Evolutionary conservation across 1,140 invertebrate genomes (phyloP), one percentile per base, ranked within the genome.

Genomic region (Aphaenogaster rudis): DNA sequence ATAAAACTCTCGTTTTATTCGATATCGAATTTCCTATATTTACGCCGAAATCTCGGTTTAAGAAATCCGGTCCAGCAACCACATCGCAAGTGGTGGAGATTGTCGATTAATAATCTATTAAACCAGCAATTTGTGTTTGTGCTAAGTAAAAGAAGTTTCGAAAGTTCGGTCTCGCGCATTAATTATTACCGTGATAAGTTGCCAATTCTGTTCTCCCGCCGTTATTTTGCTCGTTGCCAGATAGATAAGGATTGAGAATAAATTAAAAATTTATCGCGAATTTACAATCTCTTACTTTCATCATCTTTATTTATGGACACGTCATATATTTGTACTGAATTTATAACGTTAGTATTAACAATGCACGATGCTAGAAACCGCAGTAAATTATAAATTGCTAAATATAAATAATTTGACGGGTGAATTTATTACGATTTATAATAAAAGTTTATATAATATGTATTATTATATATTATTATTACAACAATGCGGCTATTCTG

Each of bases 181-280:
- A 91, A 91, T 91, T 91, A 91, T 91, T 91, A 54, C 86, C 88
- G 71, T 76, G 90, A 91, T 89, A 91, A 91, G 71, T 86, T 82
- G 86, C 54, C 64, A 54, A 80, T 91, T 86, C 61, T 61, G 45
- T 42, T n/a, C 50, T 36, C n/a, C 39, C 42, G n/a, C 15, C 52
- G 42, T 76, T 79, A 54, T 66, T 57, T 61, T 66, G 48, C 67
- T 54, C 59, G 52, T 17, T 59, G 42, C 42, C 17, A 39, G 39
- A 48, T 59, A 82, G 80, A 82, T 82, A 82, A 81, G 36, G 36
- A 81, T 71, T 71, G 64, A 59, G 50, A 61, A 67, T 50, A 67
- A 67, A 82, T 59, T 59, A 82, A 74, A 82, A 82, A 69, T 81
- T 11, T 36, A 69, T 69, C 36, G 59, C 57, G 3, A 54, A 48